These are phyloP conservation scores for Sitobion miscanthi DNA, from an alignment of 1,140 invertebrate species.

Conservation along the genomic window DNA sequence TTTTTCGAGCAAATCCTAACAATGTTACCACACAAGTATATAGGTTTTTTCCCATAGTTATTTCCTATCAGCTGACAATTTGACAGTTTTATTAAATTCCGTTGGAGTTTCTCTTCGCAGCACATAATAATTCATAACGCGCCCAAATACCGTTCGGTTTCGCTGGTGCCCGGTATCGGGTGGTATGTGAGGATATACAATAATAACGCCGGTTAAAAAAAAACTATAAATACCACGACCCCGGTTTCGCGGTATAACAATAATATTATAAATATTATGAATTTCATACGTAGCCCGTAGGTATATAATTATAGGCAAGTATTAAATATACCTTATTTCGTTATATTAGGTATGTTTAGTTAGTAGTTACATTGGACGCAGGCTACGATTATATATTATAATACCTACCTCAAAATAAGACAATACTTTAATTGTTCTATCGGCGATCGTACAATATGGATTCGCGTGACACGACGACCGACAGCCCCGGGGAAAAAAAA, in stretches of 20 bases:
- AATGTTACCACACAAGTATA: no score
- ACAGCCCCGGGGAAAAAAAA: neutral
- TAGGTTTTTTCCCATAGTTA: neutral
- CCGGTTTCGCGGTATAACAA: neutral
- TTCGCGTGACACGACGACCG: neutral
- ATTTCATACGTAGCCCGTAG: neutral
- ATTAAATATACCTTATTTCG: no score
- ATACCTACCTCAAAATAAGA: no score
- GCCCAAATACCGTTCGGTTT: neutral
- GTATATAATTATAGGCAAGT: no score
- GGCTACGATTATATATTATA: neutral
- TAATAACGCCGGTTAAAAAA: neutral
- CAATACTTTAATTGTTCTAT: neutral
- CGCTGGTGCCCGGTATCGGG: neutral
- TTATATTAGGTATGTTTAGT: no score
- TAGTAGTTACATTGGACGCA: neutral
- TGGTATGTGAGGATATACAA: neutral
- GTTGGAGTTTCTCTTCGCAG: neutral
- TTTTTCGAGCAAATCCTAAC: neutral
- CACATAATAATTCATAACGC: neutral
- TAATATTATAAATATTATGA: neutral
- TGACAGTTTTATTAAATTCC: constrained; percentile 47
- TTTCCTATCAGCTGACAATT: constrained; percentile 14
- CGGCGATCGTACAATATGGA: neutral
- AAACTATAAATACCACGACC: neutral